These are phyloP conservation scores for Eupithecia vulgata DNA, from an alignment of 2,888 invertebrate species.

Conservation along the genomic window DNA sequence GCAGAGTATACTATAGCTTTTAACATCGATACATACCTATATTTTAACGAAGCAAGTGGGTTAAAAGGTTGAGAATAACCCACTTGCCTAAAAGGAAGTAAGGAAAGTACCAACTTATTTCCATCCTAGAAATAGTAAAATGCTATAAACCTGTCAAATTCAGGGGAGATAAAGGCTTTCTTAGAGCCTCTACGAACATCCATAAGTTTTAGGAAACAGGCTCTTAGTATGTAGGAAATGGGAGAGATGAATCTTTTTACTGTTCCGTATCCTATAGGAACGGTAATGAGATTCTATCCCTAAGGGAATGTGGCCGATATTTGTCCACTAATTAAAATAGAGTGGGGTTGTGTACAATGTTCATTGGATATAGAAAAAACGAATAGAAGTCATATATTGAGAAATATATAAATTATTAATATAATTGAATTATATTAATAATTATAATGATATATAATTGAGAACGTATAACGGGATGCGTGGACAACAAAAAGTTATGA, in stretches of 20 bases:
- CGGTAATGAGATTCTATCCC: neutral
- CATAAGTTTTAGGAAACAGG: conserved; percentile 1
- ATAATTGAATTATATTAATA: too few species aligned
- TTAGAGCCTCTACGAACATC: neutral
- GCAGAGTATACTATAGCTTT: neutral
- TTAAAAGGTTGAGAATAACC: neutral
- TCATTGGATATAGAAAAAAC: neutral
- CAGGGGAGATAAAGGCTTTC: conserved; percentile 7
- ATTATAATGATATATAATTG: too few species aligned
- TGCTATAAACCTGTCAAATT: conserved; percentile 13
- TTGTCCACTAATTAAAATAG: neutral
- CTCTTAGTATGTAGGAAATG: neutral
- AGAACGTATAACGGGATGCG: neutral
- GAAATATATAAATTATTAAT: too few species aligned
- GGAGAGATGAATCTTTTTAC: conserved; percentile 1
- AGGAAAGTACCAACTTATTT: neutral
- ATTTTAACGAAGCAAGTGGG: neutral
- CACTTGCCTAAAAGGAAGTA: neutral
- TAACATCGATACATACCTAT: neutral
- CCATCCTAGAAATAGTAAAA: neutral
- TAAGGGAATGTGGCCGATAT: neutral
- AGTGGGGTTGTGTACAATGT: neutral
- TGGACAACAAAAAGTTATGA: conserved; percentile 2
- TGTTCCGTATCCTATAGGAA: neutral
- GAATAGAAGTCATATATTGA: neutral